Conservation (phyloP, 2,797 vertebrate species). For the Leucoraja ocellata region DNA sequence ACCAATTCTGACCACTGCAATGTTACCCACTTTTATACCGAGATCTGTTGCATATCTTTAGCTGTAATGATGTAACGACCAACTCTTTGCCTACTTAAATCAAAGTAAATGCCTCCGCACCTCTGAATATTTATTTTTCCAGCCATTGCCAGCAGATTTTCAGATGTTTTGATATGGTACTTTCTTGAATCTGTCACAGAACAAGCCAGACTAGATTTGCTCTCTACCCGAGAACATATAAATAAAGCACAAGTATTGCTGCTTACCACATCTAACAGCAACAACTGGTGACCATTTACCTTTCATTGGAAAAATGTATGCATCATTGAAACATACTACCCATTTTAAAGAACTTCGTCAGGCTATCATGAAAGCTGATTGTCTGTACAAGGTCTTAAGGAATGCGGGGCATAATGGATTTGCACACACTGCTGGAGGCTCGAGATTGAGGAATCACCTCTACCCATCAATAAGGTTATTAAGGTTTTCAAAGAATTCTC, state of each 20-base stretch:
- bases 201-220: no score
- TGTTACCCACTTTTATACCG: not conserved
- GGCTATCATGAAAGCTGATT: not conserved
- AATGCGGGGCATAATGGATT: no score
- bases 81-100: not conserved
- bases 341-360: not conserved
- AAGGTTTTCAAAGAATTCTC: constrained; percentile 13
- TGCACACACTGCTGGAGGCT: not conserved
- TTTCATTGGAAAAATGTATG: not conserved
- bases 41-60: not conserved
- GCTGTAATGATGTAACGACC: not conserved
- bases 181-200: not conserved
- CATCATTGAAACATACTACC: not conserved
- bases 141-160: not conserved
- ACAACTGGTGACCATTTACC: not conserved
- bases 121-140: not conserved
- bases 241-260: not conserved
- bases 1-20: not conserved
- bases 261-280: not conserved
- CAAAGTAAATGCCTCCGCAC: not conserved
- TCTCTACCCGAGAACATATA: no score
- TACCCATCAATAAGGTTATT: not conserved
- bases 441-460: not conserved
- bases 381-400: not conserved
- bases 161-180: not conserved